These are phyloP conservation scores for Nothoprocta pentlandii DNA, from an alignment of 2,113 vertebrate species.

Conservation along the genomic window DNA sequence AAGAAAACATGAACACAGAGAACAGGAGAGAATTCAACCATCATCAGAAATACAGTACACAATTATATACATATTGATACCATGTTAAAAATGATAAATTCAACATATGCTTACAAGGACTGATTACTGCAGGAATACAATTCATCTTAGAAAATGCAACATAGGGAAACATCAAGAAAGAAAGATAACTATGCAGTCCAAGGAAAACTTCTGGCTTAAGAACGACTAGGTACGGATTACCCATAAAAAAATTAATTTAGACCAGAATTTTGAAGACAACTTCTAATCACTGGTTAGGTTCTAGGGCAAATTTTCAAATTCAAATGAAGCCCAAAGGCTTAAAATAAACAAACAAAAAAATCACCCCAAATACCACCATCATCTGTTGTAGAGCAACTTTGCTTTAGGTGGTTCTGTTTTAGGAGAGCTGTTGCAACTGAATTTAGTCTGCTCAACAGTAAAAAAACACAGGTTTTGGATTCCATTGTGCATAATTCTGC, in stretches of 20 bases:
- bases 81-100: background rate
- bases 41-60: background rate
- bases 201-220: constrained; percentile 3
- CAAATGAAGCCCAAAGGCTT: background rate
- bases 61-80: background rate
- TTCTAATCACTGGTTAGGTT: background rate
- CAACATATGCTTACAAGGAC: background rate
- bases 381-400: too few relatives aligned
- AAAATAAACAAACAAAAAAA: too few relatives aligned
- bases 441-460: background rate
- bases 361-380: too few relatives aligned
- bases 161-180: background rate
- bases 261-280: constrained; percentile 23
- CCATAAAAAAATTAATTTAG: constrained; percentile 5
- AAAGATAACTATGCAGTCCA: background rate
- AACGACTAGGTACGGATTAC: background rate
- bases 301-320: background rate
- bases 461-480: background rate
- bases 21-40: background rate
- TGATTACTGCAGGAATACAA: background rate
- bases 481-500: background rate
- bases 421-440: background rate
- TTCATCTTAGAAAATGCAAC: background rate
- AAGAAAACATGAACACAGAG: background rate
- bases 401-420: too few relatives aligned